Base-by-base conservation (phyloP, 2,888 invertebrate species). In the Abscondita cerata region DNA sequence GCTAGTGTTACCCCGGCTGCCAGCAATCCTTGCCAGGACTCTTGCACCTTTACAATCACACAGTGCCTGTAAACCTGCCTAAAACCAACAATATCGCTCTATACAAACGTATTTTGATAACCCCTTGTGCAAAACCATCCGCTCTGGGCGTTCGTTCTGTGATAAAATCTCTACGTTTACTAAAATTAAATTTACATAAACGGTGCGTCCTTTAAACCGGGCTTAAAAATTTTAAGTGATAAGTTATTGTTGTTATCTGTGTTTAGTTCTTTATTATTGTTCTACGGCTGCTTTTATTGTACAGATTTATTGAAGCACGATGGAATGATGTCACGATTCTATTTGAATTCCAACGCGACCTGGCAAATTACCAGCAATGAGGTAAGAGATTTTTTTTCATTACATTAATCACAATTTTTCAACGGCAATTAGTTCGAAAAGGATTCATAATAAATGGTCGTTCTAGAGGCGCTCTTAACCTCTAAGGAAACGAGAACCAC, bases 321-420 rank as follows among this genome's bases (percentile, higher is more conserved):
- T 78, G 80, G 78, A 78, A 80, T 79, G 79, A 80, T 79, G 80
- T 79, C 80, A 69, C 74, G 79, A 62, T 80, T 80, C 70, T 79
- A 79, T 73, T 72, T 79, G 58, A 80, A 80, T 72, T 78, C 80
- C 50, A 80, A 80, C 70, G 77, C 79, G 58, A 78, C 80, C 46
- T 80, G 65, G 78, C 78, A 33, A 80, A 80, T 72, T 80, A 80
- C 64, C 80, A 79, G 67, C 80, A 80, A 66, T 80, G 80, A 80
- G 76, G 80, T 80, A 76, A 79, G 79, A 60, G 51, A 12, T 44
- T 34, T 50, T 54, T 48, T 40, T 57, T 47, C 11, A 34, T 41
- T 41, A 41, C 61, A 61, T 61, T 61, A 56, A 52, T 61, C 56
- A 61, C 38, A 36, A 55, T 61, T 60, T 60, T 61, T 61, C 61